Percentiles rank a stretch among this genome's conserved stretches.
These are phyloP conservation scores for Macroramphosus scolopax DNA, from an alignment of 2,797 vertebrate species.

Conservation along the genomic window DNA sequence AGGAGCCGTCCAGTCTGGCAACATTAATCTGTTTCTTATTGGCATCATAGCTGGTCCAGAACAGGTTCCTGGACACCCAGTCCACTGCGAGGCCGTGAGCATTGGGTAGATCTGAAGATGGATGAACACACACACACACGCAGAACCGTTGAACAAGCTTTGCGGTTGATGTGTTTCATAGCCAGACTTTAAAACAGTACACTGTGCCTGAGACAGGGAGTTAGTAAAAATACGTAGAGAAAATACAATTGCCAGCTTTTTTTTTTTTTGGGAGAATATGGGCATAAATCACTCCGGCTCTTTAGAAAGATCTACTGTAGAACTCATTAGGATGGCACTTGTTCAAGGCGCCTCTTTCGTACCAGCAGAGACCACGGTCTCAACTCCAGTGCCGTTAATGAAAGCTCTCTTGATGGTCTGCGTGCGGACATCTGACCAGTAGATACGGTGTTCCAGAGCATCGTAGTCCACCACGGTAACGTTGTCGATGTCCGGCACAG, in stretches of 20 bases:
- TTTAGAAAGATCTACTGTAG: too few relatives aligned
- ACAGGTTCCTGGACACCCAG: constrained; percentile 96
- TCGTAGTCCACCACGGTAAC: constrained; percentile 97
- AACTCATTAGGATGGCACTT: neutral
- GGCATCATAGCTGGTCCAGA: constrained; percentile 96
- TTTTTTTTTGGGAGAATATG: too few relatives aligned
- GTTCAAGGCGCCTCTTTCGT: constrained; percentile 26
- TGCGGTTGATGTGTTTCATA: neutral
- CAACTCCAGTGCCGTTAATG: constrained; percentile 95
- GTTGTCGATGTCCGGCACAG: constrained; percentile 94
- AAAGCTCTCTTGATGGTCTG: constrained; percentile 97
- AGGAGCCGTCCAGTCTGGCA: constrained; percentile 93
- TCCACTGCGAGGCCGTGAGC: constrained; percentile 94
- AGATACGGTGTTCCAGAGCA: constrained; percentile 90
- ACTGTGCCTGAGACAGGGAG: too few relatives aligned
- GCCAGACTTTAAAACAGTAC: too few relatives aligned
- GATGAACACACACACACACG: constrained; percentile 6
- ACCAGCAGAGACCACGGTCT: constrained; percentile 95
- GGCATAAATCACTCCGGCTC: too few relatives aligned
- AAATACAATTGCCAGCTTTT: too few relatives aligned
- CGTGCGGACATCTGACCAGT: constrained; percentile 97
- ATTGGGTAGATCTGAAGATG: constrained; percentile 86
- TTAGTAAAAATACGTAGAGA: too few relatives aligned
- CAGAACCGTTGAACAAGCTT: neutral
- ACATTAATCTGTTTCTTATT: constrained; percentile 99